Evolutionary conservation across 1,140 invertebrate species (phyloP).

Genomic region (Artemia franciscana): DNA sequence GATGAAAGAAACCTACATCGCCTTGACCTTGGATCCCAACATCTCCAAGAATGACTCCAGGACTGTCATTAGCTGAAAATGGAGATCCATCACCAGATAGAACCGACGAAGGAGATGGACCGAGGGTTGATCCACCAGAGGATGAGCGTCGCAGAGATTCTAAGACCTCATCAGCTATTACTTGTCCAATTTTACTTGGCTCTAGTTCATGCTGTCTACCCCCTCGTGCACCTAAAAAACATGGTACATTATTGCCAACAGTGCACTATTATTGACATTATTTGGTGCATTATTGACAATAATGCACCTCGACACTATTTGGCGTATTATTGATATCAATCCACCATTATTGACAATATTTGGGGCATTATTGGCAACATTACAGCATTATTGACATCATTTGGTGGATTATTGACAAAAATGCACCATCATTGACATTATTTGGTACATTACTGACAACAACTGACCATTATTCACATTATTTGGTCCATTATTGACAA

Average conservation of each 20-base stretch:
- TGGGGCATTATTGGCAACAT: too few species aligned
- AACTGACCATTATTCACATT: too few species aligned
- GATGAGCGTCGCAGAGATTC: conserved; percentile 7
- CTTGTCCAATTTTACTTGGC: conserved; percentile 47
- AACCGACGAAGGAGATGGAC: conserved; percentile 4
- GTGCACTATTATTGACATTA: too few species aligned
- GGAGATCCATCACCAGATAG: conserved; percentile 3
- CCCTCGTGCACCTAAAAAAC: neutral
- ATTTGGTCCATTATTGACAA: too few species aligned
- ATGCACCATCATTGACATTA: too few species aligned
- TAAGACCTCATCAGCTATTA: conserved; percentile 8
- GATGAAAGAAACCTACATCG: neutral
- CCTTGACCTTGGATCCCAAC: neutral
- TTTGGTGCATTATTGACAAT: too few species aligned
- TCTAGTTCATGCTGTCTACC: conserved; percentile 24
- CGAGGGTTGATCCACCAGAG: conserved; percentile 1
- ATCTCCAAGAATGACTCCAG: neutral
- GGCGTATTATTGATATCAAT: too few species aligned
- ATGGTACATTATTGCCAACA: conserved; percentile 1
- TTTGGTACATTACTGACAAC: too few species aligned
- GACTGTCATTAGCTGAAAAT: conserved; percentile 7
- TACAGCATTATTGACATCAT: too few species aligned
- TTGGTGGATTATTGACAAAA: too few species aligned
- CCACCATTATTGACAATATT: too few species aligned
- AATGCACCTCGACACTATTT: too few species aligned